Base-by-base conservation (phyloP, 2,797 vertebrate genomes). In the Lepus oiostolus region DNA sequence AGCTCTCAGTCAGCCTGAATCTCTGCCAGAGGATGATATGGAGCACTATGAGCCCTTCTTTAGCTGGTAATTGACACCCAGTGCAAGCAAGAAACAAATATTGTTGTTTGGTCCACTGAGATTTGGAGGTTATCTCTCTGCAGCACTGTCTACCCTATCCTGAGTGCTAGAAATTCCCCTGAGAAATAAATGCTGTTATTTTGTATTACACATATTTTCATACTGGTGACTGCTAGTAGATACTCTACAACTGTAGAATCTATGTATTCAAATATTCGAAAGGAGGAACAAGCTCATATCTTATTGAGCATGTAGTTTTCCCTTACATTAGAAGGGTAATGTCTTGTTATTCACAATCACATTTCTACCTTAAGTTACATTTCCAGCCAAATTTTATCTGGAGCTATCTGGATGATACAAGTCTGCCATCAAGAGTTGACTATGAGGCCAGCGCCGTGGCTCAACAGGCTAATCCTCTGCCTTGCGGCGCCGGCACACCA, bases 181-280 rank as follows among this genome's bases (percentile, higher is more conserved):
- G 28, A 65, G 24, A 93, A 63, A 77, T 58, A 42, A 58, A 71
- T 28, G n/a, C 12, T 17, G 13, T 9, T 28, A 68, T 74, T 79
- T 58, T 16, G 22, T 77, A 32, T 32, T 30, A 47, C 6, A 54
- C 22, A n/a, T 70, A 35, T 8, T 74, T 38, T 83, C 85, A 89
- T 7, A 22, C 4, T 62, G 54, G 50, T 85, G 32, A 28, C 62
- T 91, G 35, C 13, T 54, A 16, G 7, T 54, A 50, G n/a, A 63
- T 14, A 67, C n/a, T 85, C 30, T 65, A 77, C 8, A 54, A 35
- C n/a, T 68, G 68, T 32, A 67, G 68, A 89, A 83, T 30, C 62
- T 26, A 35, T 52, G 16, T 3, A 30, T 5, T 32, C 12, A 74
- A 0, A 0, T 1, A 28, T 47, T 47, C 91, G 24, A 58, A n/a